Conservation (phyloP, 2,888 invertebrate species). For the Tricholauxania praeusta region DNA sequence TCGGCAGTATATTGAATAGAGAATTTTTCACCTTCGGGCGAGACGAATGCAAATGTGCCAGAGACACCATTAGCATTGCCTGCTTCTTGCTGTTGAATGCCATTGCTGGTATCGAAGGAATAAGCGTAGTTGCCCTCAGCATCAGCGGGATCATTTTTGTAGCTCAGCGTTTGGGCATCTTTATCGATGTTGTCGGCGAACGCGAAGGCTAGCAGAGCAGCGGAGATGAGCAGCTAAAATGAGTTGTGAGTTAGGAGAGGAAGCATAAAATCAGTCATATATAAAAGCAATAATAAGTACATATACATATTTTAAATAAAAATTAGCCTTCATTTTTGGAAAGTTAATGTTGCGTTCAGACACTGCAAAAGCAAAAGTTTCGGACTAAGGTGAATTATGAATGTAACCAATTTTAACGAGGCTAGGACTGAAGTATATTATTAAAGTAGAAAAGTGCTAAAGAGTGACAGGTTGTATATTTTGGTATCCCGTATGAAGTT, state of each 20-base stretch:
- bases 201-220: slow-evolving; percentile 55
- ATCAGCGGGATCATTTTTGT: slow-evolving; percentile 57
- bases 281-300: background rate
- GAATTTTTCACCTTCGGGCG: slow-evolving; percentile 69
- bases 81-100: slow-evolving; percentile 70
- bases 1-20: slow-evolving; percentile 70
- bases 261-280: background rate
- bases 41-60: slow-evolving; percentile 69
- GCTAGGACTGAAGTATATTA: no score
- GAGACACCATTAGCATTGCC: slow-evolving; percentile 70
- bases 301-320: no score
- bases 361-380: no score
- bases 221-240: slow-evolving; percentile 15
- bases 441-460: no score
- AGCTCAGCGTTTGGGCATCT: slow-evolving; percentile 62
- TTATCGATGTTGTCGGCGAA: slow-evolving; percentile 59
- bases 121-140: slow-evolving; percentile 67
- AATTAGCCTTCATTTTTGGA: no score
- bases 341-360: no score
- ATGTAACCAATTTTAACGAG: no score
- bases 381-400: no score
- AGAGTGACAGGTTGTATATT: no score
- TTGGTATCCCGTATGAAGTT: no score
- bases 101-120: slow-evolving; percentile 71
- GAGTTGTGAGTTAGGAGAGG: slow-evolving; percentile 45